Evolutionary conservation across 2,888 invertebrate species (phyloP), one percentile per base, ranked within the genome.

Genomic region (Drosophila rubida): DNA sequence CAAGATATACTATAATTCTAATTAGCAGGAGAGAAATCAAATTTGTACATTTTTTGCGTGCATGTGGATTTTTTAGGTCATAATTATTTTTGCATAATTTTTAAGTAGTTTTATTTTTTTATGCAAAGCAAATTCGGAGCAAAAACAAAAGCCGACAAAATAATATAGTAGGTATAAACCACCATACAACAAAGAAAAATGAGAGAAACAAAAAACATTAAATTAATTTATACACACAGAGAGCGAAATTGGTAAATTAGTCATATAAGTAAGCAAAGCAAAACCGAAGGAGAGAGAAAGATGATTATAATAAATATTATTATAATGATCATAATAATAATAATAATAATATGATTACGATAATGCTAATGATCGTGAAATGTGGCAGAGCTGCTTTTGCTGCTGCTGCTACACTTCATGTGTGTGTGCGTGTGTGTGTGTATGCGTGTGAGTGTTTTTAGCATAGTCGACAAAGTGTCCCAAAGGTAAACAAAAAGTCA

Each of bases 51-150:
- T 75, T 51, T 69, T 84, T 45, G 76, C 57, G 49, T 61, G 61
- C 60, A 54, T 66, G 42, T 39, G 37, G 16, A 19, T 49, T 42
- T 74, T 80, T 62, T 55, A 79, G 65, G 48, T 68, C 57, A 51
- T 72, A 71, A 71, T 68, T 65, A 77, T 75, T 77, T 82, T 85
- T 85, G 80, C 81, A 63, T 82, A 82, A 80, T 80, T 68, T 87
- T 73, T 87, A 85, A 80, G 78, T 87, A 85, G 80, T 69, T 78
- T 78, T 67, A 77, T 80, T 80, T 79, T 78, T 75, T 75, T 82
- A 81, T 79, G 79, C 81, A 78, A 78, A 78, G 78, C 82, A 80
- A 65, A 81, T 60, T 60, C 71, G 62, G 58, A 78, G n/a, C 27
- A 41, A 19, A 11, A 41, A 30, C 13, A 37, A 37, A 13, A 37